A percentile compares a stretch with the other conserved stretches of the same genome.
These are phyloP conservation scores for Microctonus hyperodae DNA, from an alignment of 2,888 invertebrate species.

Conservation along the genomic window DNA sequence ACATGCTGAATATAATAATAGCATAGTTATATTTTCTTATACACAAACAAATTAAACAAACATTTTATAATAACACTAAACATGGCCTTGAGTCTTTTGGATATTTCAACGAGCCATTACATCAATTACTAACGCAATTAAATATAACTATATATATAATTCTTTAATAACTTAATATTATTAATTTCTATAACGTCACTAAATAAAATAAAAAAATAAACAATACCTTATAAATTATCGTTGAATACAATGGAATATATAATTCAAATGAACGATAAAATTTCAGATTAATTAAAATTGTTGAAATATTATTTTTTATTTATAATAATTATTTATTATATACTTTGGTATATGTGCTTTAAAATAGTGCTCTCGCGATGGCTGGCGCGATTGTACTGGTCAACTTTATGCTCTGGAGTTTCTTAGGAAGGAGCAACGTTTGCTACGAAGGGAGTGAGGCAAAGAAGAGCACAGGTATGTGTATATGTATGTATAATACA, in stretches of 20 bases:
- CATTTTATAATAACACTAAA: background rate
- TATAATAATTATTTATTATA: background rate
- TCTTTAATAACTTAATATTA: background rate
- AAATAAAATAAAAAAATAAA: background rate
- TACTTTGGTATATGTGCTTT: background rate
- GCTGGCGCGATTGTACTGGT: conserved; percentile 31
- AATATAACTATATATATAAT: conserved; percentile 1
- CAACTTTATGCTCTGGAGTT: conserved; percentile 15
- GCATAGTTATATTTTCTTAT: background rate
- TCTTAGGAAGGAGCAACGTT: background rate
- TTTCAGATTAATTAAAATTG: too few species aligned
- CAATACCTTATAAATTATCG: background rate
- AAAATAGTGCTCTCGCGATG: conserved; percentile 9
- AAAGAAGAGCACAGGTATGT: conserved; percentile 8
- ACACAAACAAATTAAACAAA: background rate
- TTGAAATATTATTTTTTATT: background rate
- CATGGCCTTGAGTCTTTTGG: background rate
- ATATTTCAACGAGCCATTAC: background rate
- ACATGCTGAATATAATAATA: background rate
- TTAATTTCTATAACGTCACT: background rate
- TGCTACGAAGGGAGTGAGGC: conserved; percentile 10
- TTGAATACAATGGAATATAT: background rate
- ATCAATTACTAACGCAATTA: conserved; percentile 7
- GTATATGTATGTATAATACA: background rate
- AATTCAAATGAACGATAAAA: too few species aligned